Evolutionary conservation across 2,797 vertebrate genomes (phyloP).

Genomic region (Chiroxiphia lanceolata): DNA sequence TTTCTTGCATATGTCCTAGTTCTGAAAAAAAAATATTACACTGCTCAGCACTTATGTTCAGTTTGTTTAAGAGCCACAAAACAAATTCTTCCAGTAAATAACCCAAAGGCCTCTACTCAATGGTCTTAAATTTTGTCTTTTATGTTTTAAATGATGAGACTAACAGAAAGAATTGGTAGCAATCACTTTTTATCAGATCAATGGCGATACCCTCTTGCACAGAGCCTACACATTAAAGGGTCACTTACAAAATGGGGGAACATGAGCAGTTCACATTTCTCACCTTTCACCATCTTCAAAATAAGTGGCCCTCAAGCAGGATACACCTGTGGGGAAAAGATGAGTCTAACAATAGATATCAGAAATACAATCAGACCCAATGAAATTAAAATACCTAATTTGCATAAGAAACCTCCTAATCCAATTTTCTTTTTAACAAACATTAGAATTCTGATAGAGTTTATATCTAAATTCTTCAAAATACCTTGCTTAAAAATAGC

Average conservation of each 20-base stretch:
- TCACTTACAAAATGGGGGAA: not conserved
- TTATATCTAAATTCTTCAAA: not conserved
- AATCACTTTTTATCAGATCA: not conserved
- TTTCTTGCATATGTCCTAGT: not conserved
- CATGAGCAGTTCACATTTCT: fast-evolving
- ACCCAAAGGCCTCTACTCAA: not conserved
- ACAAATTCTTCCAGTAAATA: not conserved
- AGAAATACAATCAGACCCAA: not conserved
- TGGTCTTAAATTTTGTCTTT: not conserved
- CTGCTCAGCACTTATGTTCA: not conserved
- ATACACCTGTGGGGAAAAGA: not conserved
- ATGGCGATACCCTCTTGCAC: too few relatives aligned
- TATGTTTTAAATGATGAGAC: not conserved
- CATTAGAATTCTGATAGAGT: not conserved
- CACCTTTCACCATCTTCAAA: not conserved
- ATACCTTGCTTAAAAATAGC: not conserved
- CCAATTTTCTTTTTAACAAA: not conserved
- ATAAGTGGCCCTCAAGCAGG: not conserved
- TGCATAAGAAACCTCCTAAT: fast-evolving
- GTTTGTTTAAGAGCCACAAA: not conserved
- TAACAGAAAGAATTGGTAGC: not conserved
- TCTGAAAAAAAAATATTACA: not conserved
- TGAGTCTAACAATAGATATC: not conserved
- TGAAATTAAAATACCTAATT: not conserved
- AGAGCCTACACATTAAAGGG: fast-evolving